A percentile compares a stretch with the other conserved stretches of the same genome.
phyloP scores from a whole-genome alignment of 2,888 invertebrate species.

The Harpalus rubripes region DNA sequence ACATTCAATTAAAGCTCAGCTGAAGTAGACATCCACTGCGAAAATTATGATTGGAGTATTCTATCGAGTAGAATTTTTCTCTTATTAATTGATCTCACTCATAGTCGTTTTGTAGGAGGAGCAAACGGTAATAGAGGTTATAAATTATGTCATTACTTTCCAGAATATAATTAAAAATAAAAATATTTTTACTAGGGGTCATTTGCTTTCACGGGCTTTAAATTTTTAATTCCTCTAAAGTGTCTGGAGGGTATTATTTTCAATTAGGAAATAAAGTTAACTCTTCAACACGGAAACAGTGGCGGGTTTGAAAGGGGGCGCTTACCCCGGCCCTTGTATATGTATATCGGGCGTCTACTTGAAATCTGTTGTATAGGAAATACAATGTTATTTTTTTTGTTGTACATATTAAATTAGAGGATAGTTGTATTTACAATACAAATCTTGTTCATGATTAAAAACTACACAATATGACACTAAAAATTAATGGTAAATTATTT shows the following conservation, averaged over 20 bases:
- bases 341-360: too few relatives aligned
- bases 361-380: too few relatives aligned
- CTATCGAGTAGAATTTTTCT: slow-evolving; percentile 7
- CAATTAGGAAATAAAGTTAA: slow-evolving; percentile 21
- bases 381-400: too few relatives aligned
- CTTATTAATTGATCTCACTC: slow-evolving; percentile 16
- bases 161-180: neutral
- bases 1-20: slow-evolving; percentile 43
- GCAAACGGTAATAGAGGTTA: slow-evolving; percentile 21
- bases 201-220: neutral
- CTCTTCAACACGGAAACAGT: neutral
- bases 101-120: slow-evolving; percentile 15
- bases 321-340: too few relatives aligned
- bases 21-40: slow-evolving; percentile 24
- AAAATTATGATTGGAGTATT: slow-evolving; percentile 22
- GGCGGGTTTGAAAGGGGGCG: too few relatives aligned
- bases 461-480: too few relatives aligned
- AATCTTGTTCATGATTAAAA: too few relatives aligned
- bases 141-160: slow-evolving; percentile 5
- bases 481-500: too few relatives aligned
- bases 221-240: slow-evolving; percentile 19
- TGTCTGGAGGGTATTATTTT: neutral
- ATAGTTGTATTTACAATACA: too few relatives aligned
- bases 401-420: too few relatives aligned
- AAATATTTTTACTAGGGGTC: neutral